Percentiles rank a stretch among this genome's conserved stretches.
These are phyloP conservation scores for Aphelenchoides fujianensis DNA, from an alignment of 1,140 invertebrate species.

Conservation along the genomic window DNA sequence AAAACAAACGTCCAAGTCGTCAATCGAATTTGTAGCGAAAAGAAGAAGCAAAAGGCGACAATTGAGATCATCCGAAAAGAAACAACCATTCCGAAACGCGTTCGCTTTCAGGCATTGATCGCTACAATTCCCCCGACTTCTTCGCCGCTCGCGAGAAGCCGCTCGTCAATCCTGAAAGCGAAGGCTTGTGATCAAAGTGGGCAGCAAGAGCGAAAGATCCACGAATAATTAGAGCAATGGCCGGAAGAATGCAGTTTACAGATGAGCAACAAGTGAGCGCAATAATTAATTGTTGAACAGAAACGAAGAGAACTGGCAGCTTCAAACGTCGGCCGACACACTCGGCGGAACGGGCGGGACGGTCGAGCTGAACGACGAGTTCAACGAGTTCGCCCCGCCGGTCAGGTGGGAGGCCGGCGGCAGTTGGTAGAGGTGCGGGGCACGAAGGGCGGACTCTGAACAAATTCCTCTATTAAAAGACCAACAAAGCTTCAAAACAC, in stretches of 20 bases:
- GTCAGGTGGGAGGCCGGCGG: slow-evolving; percentile 30
- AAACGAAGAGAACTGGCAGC: no score
- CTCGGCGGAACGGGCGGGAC: slow-evolving; percentile 26
- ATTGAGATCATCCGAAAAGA: not conserved
- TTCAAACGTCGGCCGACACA: slow-evolving; percentile 46
- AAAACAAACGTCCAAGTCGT: no score
- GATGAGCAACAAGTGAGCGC: no score
- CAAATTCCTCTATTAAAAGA: no score
- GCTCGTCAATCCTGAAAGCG: not conserved
- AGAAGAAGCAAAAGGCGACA: not conserved
- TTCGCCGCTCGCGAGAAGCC: no score
- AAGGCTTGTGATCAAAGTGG: not conserved
- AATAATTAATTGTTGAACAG: no score
- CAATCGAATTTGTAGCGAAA: not conserved
- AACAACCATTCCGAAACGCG: not conserved
- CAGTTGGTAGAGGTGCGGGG: slow-evolving; percentile 26
- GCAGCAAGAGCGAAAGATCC: not conserved
- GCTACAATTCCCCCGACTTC: no score
- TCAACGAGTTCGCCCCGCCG: slow-evolving; percentile 27
- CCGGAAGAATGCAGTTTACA: no score
- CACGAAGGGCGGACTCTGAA: slow-evolving; percentile 32
- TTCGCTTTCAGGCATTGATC: not conserved
- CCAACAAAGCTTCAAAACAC: no score
- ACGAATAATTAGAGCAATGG: not conserved
- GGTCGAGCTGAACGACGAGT: slow-evolving; percentile 41